These are phyloP conservation scores for Anguilla anguilla DNA, from an alignment of 2,797 vertebrate genomes.

Conservation along the genomic window DNA sequence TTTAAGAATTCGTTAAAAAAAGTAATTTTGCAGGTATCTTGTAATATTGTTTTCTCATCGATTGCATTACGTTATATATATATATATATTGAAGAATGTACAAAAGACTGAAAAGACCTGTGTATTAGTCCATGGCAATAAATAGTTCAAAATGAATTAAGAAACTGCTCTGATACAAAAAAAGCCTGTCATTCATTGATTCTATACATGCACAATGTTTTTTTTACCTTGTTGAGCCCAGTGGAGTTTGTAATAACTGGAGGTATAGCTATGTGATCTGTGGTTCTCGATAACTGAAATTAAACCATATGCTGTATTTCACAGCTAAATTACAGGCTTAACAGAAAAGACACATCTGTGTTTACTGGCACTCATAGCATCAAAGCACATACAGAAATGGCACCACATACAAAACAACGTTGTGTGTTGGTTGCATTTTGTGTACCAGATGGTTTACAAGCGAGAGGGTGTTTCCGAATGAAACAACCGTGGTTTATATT, in stretches of 20 bases:
- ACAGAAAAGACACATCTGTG: constrained; percentile 43
- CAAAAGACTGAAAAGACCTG: not conserved
- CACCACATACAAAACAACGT: constrained; percentile 57
- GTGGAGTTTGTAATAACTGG: not conserved
- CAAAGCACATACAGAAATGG: constrained; percentile 48
- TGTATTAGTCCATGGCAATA: not conserved
- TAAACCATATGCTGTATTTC: not conserved
- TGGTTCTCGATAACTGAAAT: constrained; percentile 15
- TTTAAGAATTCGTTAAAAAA: too few species aligned
- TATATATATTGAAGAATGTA: too few species aligned
- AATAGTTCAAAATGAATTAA: not conserved
- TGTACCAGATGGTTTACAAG: constrained; percentile 67
- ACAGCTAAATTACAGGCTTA: constrained; percentile 38
- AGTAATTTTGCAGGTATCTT: too few species aligned
- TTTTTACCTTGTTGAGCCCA: not conserved
- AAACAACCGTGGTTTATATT: constrained; percentile 54
- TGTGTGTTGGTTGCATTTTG: constrained; percentile 53
- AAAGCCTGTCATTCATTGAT: not conserved
- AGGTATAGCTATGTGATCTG: not conserved
- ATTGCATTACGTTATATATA: too few species aligned
- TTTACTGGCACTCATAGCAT: constrained; percentile 49
- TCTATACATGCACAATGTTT: not conserved
- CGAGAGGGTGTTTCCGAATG: constrained; percentile 53
- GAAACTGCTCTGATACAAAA: not conserved
- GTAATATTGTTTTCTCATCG: too few species aligned